Base-by-base conservation (phyloP, 2,888 invertebrate species). In the Halictus quadricinctus region DNA sequence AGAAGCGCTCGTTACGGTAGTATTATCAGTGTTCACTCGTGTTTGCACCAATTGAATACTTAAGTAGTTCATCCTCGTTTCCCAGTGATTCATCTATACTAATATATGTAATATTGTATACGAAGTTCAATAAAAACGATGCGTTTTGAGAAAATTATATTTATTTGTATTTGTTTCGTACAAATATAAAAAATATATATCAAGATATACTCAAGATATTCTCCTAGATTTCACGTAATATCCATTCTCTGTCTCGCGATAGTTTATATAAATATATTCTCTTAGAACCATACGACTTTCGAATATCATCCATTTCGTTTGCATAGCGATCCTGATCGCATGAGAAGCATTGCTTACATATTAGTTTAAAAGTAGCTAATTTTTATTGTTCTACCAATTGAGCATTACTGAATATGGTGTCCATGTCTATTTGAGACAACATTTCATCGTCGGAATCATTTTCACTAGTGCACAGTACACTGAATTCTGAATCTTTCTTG, bases 371-470 rank as follows among this genome's bases (percentile, higher is more conserved):
- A 15, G 12, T 46, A 29, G 15, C 15, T 75, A 87, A 66, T 43
- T 75, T 12, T 81, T 21, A 10, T 81, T 13, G 12, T 80, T 76
- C 48, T 66, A 60, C 18, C 18, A 18, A 8, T 36, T 29, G 3
- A 10, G 18, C 66, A 64, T 85, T 77, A 29, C 72, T 86, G 50
- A 76, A 80, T 66, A 93, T 89, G 0, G 88, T 88, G 78, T 93
- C 92, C 54, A 93, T 86, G 72, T 94, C 93, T 50, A 94, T 75
- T 79, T 94, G 94, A 50, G 94, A 94, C 36, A 94, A 84, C 25
- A 93, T 85, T 80, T 93, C 92, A 80, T 94, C 93, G 43, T 93
- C 93, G 1, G 91, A 86, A 80, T 93, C 92, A 74, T 90, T 90
- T 46, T 80, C 80, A 15, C n/a, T 78, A 60, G 66, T 29, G 5